A percentile compares a stretch with the other conserved stretches of the same genome.
Conservation (phyloP, 1,140 invertebrate genomes). For the Magallana ariakensis region DNA sequence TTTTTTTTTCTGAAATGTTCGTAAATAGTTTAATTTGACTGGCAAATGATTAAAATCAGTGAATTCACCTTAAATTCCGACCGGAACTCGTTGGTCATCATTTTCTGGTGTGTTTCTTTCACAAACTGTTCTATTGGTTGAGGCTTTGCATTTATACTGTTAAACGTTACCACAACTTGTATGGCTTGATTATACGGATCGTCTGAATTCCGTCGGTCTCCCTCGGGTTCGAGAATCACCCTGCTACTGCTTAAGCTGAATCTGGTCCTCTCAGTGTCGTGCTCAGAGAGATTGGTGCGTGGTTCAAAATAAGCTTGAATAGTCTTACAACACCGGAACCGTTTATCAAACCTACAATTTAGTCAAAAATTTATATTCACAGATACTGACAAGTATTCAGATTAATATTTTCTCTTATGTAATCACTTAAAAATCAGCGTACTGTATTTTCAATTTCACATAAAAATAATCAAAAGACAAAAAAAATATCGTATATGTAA, state of each 20-base stretch:
- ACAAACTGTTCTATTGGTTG: slow-evolving; percentile 9
- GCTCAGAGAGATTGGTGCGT: background rate
- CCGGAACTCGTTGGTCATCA: slow-evolving; percentile 7
- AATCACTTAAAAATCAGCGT: too few relatives aligned
- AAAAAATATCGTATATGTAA: too few relatives aligned
- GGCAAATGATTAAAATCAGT: too few relatives aligned
- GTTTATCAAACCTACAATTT: background rate
- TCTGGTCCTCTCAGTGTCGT: background rate
- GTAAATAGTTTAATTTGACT: too few relatives aligned
- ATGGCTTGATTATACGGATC: background rate
- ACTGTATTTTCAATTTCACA: too few relatives aligned
- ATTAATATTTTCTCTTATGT: too few relatives aligned
- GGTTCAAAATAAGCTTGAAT: background rate
- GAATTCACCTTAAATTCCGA: background rate
- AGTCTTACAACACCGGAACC: background rate
- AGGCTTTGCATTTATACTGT: background rate
- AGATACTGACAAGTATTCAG: too few relatives aligned
- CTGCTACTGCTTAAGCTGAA: background rate
- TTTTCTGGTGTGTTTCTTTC: slow-evolving; percentile 9
- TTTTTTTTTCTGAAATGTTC: too few relatives aligned
- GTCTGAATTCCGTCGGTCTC: background rate
- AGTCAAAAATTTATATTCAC: too few relatives aligned
- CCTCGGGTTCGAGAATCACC: background rate
- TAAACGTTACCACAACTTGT: background rate
- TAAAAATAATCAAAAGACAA: too few relatives aligned